A percentile compares a stretch with the other conserved stretches of the same genome.
Evolutionary conservation across 2,888 invertebrate species (phyloP).

Genomic region (Ypsolopha sequella): DNA sequence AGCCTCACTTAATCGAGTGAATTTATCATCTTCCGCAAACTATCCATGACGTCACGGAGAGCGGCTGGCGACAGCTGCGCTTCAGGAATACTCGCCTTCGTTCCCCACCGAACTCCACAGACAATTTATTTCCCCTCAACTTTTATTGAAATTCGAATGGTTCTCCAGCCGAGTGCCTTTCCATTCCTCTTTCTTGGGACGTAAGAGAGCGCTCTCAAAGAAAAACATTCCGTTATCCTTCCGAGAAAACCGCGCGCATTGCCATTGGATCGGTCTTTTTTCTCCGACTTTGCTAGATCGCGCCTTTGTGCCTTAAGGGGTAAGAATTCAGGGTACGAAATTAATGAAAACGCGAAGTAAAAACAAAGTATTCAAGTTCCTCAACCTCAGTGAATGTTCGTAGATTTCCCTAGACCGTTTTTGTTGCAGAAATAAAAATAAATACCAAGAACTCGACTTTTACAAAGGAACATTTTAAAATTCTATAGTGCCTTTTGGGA

Average conservation of each 20-base stretch:
- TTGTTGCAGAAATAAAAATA: too few relatives aligned
- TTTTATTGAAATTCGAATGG: slow-evolving; percentile 57
- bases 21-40: too few relatives aligned
- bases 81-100: slow-evolving; percentile 19
- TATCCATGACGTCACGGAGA: too few relatives aligned
- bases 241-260: not conserved
- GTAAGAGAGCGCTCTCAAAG: slow-evolving; percentile 2
- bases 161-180: not conserved
- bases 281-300: not conserved
- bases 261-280: not conserved
- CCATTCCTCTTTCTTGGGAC: not conserved
- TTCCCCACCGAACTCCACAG: slow-evolving; percentile 15
- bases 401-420: too few relatives aligned
- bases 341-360: too few relatives aligned
- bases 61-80: slow-evolving; percentile 29
- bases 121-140: slow-evolving; percentile 50
- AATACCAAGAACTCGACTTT: too few relatives aligned
- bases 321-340: too few relatives aligned
- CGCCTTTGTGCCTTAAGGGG: too few relatives aligned
- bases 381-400: too few relatives aligned
- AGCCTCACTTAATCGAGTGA: too few relatives aligned
- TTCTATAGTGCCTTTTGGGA: not conserved
- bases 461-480: too few relatives aligned
- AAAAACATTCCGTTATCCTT: slow-evolving; percentile 1
- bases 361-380: too few relatives aligned